A percentile compares a stretch with the other conserved stretches of the same genome.
Conservation (phyloP, 2,888 invertebrate genomes). For the Ophonus ardosiacus region DNA sequence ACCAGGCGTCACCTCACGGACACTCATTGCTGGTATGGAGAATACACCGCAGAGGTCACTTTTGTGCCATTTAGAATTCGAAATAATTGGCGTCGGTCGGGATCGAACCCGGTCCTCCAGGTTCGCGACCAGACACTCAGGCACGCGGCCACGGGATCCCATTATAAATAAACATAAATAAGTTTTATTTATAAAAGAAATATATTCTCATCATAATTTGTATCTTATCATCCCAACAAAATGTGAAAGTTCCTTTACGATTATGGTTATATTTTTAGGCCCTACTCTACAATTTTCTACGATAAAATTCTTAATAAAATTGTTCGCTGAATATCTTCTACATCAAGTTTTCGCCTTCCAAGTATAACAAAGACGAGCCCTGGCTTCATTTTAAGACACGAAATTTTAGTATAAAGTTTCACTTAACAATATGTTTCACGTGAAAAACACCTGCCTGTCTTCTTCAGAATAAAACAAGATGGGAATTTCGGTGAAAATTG, state of each 20-base stretch:
- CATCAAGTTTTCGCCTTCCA: background rate
- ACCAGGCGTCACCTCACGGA: too few species aligned
- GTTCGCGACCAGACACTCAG: too few species aligned
- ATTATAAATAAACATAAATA: too few species aligned
- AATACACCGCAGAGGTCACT: too few species aligned
- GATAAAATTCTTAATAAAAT: background rate
- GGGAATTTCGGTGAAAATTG: background rate
- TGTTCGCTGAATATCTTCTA: background rate
- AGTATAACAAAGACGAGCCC: conserved; percentile 8
- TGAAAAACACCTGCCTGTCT: conserved; percentile 36
- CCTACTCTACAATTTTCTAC: background rate
- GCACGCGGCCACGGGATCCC: too few species aligned
- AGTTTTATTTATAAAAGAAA: too few species aligned
- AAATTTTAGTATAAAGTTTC: conserved; percentile 33
- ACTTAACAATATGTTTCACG: conserved; percentile 20
- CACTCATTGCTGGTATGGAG: too few species aligned
- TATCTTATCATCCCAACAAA: too few species aligned
- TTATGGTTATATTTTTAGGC: background rate
- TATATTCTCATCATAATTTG: too few species aligned
- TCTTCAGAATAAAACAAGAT: background rate
- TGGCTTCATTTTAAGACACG: conserved; percentile 15
- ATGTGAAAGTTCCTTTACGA: background rate
- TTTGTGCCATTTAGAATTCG: too few species aligned
- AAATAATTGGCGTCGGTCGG: too few species aligned
- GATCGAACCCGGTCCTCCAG: too few species aligned